Evolutionary conservation across 2,113 vertebrate species (phyloP).

Genomic region (Amazona guildingii): DNA sequence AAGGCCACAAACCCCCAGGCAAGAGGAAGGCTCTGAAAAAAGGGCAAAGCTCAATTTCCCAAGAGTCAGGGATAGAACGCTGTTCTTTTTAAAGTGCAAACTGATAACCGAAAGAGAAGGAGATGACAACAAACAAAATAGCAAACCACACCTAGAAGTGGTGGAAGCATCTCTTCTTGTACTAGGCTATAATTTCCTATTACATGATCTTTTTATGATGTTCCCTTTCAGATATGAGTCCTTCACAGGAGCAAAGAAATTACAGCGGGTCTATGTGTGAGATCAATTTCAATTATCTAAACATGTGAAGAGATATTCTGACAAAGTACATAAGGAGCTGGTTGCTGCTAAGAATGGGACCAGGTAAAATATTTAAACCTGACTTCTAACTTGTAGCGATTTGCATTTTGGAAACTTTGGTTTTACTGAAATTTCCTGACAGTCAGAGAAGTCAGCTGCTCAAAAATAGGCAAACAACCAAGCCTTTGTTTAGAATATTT

Average conservation of each 20-base stretch:
- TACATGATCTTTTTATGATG: constrained; percentile 10
- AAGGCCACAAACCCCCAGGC: not conserved
- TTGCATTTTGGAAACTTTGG: not conserved
- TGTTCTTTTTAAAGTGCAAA: not conserved
- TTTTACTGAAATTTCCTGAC: not conserved
- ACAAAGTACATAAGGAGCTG: not conserved
- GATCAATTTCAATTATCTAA: not conserved
- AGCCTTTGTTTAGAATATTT: not conserved
- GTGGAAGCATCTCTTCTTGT: not conserved
- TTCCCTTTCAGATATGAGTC: not conserved
- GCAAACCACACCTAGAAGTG: not conserved
- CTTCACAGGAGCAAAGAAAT: not conserved
- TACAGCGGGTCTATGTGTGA: not conserved
- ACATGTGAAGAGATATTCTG: not conserved
- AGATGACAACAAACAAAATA: not conserved
- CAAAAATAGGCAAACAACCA: not conserved
- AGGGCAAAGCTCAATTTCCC: not conserved
- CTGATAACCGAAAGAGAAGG: not conserved
- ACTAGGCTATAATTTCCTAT: not conserved
- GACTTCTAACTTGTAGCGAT: not conserved
- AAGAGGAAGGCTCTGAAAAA: not conserved
- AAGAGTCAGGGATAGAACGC: not conserved
- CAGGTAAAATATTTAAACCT: constrained; percentile 15
- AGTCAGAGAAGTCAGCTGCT: not conserved
- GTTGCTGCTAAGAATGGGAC: constrained; percentile 3